Conservation (phyloP, 2,113 vertebrate species). For the Cyphomyrus plagiostoma region DNA sequence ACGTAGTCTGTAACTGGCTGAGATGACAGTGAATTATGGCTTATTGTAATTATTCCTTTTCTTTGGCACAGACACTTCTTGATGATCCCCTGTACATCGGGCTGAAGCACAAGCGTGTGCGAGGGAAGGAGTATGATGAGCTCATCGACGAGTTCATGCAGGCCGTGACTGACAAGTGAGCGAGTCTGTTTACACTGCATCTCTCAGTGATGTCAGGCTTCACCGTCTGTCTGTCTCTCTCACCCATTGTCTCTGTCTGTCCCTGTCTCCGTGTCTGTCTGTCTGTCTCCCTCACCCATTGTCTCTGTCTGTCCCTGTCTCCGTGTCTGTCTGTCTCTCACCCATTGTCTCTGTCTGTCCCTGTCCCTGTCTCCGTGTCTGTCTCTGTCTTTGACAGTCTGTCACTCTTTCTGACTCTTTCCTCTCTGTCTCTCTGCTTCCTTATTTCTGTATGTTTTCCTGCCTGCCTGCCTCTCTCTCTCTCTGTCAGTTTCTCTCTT, state of each 20-base stretch:
- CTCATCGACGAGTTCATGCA: slow-evolving; percentile 96
- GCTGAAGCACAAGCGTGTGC: slow-evolving; percentile 84
- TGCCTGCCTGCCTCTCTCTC: background rate
- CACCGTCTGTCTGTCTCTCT: background rate
- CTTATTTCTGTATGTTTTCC: background rate
- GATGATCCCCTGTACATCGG: slow-evolving; percentile 92
- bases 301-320: no score
- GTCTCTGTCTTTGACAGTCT: background rate
- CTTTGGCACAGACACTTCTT: slow-evolving; percentile 73
- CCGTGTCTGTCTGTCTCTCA: background rate
- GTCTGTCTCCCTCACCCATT: background rate
- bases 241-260: background rate
- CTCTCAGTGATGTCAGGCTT: background rate
- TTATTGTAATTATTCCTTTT: slow-evolving; percentile 12
- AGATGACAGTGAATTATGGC: background rate
- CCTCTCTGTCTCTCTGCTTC: background rate
- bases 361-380: background rate
- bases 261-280: background rate
- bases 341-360: background rate
- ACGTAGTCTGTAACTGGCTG: background rate
- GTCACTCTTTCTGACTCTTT: background rate
- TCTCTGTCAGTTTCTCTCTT: background rate
- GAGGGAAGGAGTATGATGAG: slow-evolving; percentile 86
- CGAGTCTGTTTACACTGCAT: background rate
- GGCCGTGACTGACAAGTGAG: slow-evolving; percentile 90